Conservation (phyloP, 2,888 invertebrate species). For the Trichopoda pennipes region DNA sequence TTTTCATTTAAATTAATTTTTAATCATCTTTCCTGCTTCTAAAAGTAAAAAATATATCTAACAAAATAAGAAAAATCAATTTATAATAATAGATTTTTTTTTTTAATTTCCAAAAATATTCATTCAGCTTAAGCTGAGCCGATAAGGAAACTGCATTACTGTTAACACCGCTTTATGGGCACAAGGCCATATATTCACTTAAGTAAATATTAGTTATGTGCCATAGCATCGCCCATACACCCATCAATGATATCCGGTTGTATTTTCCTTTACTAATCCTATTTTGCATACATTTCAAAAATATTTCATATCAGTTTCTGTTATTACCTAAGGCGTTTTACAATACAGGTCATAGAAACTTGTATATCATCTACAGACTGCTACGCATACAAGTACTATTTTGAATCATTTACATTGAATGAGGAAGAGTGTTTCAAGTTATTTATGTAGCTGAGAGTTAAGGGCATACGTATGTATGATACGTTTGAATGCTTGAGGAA, state of each 20-base stretch:
- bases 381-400: conserved; percentile 1
- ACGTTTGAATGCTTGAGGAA: conserved; percentile 3
- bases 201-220: no score
- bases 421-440: conserved; percentile 23
- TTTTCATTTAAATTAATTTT: no score
- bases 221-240: no score
- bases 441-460: conserved; percentile 5
- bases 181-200: no score
- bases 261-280: conserved; percentile 35
- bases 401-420: background rate
- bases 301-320: conserved; percentile 33
- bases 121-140: no score
- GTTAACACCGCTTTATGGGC: no score
- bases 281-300: conserved; percentile 35
- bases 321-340: conserved; percentile 18
- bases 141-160: no score
- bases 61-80: no score
- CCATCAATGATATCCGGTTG: background rate
- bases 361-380: background rate
- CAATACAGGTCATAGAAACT: background rate
- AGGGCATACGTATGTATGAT: background rate
- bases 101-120: no score
- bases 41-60: no score
- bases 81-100: no score
- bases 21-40: no score